These are phyloP conservation scores for Dasyprocta punctata DNA, from an alignment of 2,113 vertebrate genomes.

Conservation along the genomic window DNA sequence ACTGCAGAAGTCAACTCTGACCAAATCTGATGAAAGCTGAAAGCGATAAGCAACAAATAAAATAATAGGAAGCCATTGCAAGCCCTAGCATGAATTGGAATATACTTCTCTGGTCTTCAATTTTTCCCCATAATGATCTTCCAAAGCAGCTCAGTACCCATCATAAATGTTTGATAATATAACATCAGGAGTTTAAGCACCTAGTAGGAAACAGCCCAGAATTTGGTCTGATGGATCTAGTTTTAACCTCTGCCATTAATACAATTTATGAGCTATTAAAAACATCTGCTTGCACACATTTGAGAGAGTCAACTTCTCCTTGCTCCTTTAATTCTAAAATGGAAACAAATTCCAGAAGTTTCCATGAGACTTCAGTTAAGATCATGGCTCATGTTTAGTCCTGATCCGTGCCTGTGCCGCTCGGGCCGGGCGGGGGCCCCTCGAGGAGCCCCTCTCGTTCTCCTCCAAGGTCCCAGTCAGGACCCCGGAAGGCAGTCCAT, in stretches of 20 bases:
- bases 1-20: background rate
- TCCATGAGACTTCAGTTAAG: slow-evolving; percentile 26
- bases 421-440: no score
- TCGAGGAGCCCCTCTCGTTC: no score
- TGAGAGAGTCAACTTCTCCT: background rate
- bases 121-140: background rate
- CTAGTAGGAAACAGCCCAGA: background rate
- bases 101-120: background rate
- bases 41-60: background rate
- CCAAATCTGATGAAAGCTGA: background rate
- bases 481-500: no score
- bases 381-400: background rate
- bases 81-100: background rate
- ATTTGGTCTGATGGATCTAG: background rate
- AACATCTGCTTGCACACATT: background rate
- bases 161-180: background rate
- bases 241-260: background rate
- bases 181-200: background rate
- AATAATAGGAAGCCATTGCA: background rate
- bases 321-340: slow-evolving; percentile 8
- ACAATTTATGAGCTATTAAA: background rate
- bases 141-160: background rate
- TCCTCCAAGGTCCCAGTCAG: no score
- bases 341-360: background rate
- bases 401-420: no score